A percentile compares a stretch with the other conserved stretches of the same genome.
phyloP scores from a whole-genome alignment of 2,113 vertebrate species.

The Semicossyphus pulcher region DNA sequence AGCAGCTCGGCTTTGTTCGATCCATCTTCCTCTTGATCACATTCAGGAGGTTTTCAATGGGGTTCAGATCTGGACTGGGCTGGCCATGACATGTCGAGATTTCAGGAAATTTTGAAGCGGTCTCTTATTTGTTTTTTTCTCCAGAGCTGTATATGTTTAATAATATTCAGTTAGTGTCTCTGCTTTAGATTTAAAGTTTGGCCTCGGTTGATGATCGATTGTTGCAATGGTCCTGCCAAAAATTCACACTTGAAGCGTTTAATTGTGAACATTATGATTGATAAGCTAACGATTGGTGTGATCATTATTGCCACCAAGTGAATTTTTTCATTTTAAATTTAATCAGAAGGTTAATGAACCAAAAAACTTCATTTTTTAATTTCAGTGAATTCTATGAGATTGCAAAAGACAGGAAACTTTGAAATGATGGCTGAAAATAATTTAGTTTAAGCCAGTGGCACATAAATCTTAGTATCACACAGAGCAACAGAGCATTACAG shows the following conservation, averaged over 20 bases:
- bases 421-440: background rate
- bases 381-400: conserved; percentile 2
- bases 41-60: too few species aligned
- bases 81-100: too few species aligned
- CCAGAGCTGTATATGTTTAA: background rate
- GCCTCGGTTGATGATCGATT: conserved; percentile 37
- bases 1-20: too few species aligned
- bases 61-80: too few species aligned
- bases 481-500: conserved; percentile 24
- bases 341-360: conserved; percentile 39
- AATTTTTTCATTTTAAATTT: conserved; percentile 34
- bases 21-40: too few species aligned
- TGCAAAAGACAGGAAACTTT: background rate
- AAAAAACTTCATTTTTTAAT: conserved; percentile 27
- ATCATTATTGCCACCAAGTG: conserved; percentile 5
- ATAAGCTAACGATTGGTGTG: conserved; percentile 23
- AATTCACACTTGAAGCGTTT: conserved; percentile 32
- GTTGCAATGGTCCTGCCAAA: background rate
- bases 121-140: too few species aligned
- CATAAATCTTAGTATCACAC: conserved; percentile 13
- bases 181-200: conserved; percentile 13
- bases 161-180: background rate
- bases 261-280: conserved; percentile 30
- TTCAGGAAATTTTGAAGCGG: too few species aligned
- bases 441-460: background rate